Evolutionary conservation across 2,888 invertebrate species (phyloP), one percentile per base, ranked within the genome.

Genomic region (Macaria liturata): DNA sequence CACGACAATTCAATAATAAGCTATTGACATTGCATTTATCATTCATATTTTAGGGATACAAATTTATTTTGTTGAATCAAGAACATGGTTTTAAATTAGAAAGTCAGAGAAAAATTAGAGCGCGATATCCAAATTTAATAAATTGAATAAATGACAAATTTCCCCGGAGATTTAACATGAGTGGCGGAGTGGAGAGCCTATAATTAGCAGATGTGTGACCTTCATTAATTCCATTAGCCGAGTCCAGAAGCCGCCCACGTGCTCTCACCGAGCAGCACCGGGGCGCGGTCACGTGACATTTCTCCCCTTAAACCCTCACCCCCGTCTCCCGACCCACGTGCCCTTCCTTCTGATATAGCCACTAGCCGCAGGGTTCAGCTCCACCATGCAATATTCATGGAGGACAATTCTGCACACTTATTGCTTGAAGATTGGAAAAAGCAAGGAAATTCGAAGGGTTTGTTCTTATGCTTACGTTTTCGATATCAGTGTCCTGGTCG

Each of bases 211-310:
- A 68, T 67, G 65, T 20, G 57, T 68, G 72, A 74, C 75, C 75
- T 79, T 76, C 73, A 78, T 74, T 80, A 80, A 78, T 76, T 76
- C 72, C 69, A 81, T 81, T 79, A 79, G 72, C 70, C 72, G 71
- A 67, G 68, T 68, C 66, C 67, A 69, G 42, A 42, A 9, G 42
- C n/a, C 78, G 76, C 76, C 77, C 72, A 74, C 74, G 61, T 64
- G 66, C 66, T 64, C 70, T 66, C 66, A 37, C 5, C 34, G 7
- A 7, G 5, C 4, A 37, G 4, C 34, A 7, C 34, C 7, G 34
- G 51, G 49, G 49, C 47, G 58, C 80, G 78, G 70, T 69, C 78
- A 72, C 74, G 75, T 83, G 83, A 83, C 83, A 82, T 84, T 83
- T 83, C 61, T 63, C 60, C 57, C 72, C 63, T 54, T 64, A 64